phyloP scores from a whole-genome alignment of 2,888 invertebrate genomes.

The Pachliopta kotzebuea region DNA sequence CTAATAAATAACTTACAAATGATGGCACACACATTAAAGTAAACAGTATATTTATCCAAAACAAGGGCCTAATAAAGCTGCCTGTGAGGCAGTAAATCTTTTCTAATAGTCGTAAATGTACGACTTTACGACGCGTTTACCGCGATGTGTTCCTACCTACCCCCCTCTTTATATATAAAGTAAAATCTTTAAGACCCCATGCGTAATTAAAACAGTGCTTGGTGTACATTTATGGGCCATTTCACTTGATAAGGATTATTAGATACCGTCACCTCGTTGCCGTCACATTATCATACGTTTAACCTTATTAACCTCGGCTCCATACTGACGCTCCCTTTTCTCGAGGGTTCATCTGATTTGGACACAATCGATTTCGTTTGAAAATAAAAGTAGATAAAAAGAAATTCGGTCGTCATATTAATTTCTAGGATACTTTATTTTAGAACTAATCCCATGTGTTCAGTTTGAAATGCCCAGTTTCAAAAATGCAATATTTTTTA shows the following conservation, averaged over 20 bases:
- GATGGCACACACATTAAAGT: conserved; percentile 4
- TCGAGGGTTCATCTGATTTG: too few species aligned
- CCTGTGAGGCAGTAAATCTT: conserved; percentile 50
- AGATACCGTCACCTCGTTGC: conserved; percentile 14
- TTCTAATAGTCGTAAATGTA: conserved; percentile 50
- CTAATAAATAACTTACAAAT: conserved; percentile 3
- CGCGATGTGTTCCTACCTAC: conserved; percentile 38
- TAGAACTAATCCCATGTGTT: too few species aligned
- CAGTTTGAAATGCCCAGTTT: too few species aligned
- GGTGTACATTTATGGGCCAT: conserved; percentile 41
- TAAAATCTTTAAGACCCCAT: conserved; percentile 39
- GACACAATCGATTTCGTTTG: too few species aligned
- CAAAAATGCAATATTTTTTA: too few species aligned
- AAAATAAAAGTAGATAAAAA: too few species aligned
- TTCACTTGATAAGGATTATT: conserved; percentile 36
- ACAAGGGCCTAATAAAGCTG: conserved; percentile 44
- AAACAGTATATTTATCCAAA: conserved; percentile 24
- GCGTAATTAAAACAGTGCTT: conserved; percentile 47
- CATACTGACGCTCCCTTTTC: too few species aligned
- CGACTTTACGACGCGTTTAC: conserved; percentile 55
- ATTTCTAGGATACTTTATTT: too few species aligned
- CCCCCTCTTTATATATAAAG: conserved; percentile 35
- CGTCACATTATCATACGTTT: conserved; percentile 8
- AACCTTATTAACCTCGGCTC: too few species aligned
- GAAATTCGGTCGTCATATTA: too few species aligned